Percentiles rank a stretch among this genome's conserved stretches.
Evolutionary conservation across 2,113 vertebrate genomes (phyloP).

Genomic region (Otocyon megalotis): DNA sequence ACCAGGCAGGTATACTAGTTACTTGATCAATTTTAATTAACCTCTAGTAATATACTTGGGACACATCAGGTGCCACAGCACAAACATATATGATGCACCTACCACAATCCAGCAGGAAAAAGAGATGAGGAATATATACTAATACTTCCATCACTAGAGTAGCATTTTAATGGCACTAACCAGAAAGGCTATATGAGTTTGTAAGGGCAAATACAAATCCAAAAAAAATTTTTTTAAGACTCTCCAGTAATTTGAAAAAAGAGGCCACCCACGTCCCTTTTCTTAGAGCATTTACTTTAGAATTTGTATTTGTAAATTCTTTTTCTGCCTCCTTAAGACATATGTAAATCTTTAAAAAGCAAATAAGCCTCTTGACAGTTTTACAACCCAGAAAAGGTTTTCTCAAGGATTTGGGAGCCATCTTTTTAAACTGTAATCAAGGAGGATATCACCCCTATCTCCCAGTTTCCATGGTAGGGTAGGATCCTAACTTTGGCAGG

Average conservation of each 20-base stretch:
- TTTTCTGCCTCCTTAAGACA: not conserved
- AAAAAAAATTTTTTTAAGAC: not conserved
- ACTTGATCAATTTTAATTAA: not conserved
- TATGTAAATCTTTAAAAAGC: not conserved
- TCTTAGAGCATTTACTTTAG: not conserved
- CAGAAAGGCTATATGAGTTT: not conserved
- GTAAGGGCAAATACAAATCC: not conserved
- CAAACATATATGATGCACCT: not conserved
- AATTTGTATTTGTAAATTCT: not conserved
- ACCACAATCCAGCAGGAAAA: not conserved
- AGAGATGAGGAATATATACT: not conserved
- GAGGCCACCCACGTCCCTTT: not conserved
- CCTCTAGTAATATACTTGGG: not conserved
- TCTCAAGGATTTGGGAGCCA: not conserved
- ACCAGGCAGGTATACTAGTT: not conserved
- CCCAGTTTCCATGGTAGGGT: not conserved
- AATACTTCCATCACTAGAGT: not conserved
- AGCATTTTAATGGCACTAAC: not conserved
- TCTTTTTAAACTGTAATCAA: not conserved
- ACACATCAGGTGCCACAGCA: not conserved
- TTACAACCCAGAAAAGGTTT: not conserved
- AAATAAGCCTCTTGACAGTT: not conserved
- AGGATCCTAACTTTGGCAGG: not conserved
- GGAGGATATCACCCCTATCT: not conserved
- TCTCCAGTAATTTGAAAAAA: not conserved